phyloP scores from a whole-genome alignment of 2,888 invertebrate genomes.

The Netelia virgata region DNA sequence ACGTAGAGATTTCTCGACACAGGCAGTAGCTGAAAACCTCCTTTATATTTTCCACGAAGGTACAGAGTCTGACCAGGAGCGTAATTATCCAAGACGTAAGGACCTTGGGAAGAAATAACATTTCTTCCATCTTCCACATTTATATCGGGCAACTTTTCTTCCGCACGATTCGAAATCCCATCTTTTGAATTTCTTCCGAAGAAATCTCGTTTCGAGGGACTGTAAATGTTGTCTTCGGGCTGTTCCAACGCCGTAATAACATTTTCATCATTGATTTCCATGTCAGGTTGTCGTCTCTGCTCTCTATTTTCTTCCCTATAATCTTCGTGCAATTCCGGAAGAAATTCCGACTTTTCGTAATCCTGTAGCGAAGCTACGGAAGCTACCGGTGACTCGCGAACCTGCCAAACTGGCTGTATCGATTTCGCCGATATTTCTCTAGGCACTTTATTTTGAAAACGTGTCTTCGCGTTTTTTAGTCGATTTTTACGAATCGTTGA shows the following conservation, averaged over 20 bases:
- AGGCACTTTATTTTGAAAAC: neutral
- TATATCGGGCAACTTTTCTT: neutral
- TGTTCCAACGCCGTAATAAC: neutral
- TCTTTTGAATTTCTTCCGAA: neutral
- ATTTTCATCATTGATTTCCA: neutral
- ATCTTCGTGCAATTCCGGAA: conserved; percentile 9
- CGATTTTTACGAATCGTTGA: conserved; percentile 13
- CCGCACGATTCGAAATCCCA: neutral
- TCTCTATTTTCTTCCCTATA: neutral
- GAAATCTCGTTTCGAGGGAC: neutral
- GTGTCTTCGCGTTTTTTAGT: neutral
- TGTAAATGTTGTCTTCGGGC: neutral
- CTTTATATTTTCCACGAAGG: conserved; percentile 58
- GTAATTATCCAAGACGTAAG: conserved; percentile 43
- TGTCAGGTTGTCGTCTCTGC: conserved; percentile 2
- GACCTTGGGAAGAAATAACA: neutral
- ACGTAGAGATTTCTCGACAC: conserved; percentile 69
- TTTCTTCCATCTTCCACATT: neutral
- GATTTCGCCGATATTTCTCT: neutral
- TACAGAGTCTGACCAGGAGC: conserved; percentile 34
- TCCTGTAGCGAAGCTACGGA: conserved; percentile 22
- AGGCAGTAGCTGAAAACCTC: conserved; percentile 70
- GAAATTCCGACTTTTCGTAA: neutral
- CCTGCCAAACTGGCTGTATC: conserved; percentile 52
- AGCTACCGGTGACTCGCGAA: conserved; percentile 34